These are phyloP conservation scores for Arbacia lixula DNA, from an alignment of 53 echinoderm and acorn worm species.

Conservation along the genomic window DNA sequence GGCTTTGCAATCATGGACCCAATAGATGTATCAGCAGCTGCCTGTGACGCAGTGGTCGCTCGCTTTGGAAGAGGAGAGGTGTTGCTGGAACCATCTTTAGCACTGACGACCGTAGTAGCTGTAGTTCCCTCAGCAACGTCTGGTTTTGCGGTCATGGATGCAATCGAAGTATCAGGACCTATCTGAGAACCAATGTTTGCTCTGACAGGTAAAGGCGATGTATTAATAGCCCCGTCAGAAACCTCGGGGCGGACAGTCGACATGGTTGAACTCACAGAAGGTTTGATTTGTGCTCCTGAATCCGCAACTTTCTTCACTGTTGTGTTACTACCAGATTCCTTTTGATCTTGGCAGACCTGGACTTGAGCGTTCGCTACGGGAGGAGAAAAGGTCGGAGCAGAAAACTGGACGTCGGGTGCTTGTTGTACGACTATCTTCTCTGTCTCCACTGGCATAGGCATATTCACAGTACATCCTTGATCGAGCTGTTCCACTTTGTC, in stretches of 20 bases:
- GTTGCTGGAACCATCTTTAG: no score
- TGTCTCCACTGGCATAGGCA: slow-evolving; percentile 5
- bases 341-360: slow-evolving; percentile 1
- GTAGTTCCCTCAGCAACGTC: neutral
- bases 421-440: slow-evolving; percentile 25
- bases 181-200: neutral
- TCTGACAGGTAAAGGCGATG: slow-evolving; percentile 14
- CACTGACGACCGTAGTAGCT: no score
- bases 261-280: neutral
- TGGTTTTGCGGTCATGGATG: neutral
- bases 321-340: neutral
- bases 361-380: neutral
- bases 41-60: neutral
- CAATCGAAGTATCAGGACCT: neutral
- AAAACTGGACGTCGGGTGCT: slow-evolving; percentile 13
- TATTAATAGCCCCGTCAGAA: neutral
- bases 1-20: neutral
- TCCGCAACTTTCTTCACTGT: neutral
- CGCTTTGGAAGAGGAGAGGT: neutral
- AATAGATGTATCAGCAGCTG: neutral
- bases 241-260: neutral
- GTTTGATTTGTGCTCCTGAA: neutral
- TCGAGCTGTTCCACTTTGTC: slow-evolving; percentile 18
- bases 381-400: slow-evolving; percentile 12
- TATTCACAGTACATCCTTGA: slow-evolving; percentile 13